A percentile compares a stretch with the other conserved stretches of the same genome.
Conservation (phyloP, 1,140 invertebrate species). For the Hypsibius dujardini region DNA sequence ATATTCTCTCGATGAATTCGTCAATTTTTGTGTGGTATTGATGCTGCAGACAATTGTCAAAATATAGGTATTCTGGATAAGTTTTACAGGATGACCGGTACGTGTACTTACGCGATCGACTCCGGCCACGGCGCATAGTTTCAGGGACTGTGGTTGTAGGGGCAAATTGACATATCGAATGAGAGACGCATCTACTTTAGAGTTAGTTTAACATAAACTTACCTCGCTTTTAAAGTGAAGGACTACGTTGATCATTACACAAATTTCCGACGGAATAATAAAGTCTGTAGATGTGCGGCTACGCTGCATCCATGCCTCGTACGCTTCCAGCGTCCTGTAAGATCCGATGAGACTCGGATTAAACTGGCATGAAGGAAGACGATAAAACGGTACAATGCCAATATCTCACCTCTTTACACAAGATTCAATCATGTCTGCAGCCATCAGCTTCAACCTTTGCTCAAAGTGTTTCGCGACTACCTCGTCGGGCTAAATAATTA, state of each 20-base stretch:
- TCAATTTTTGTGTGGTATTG: constrained; percentile 93
- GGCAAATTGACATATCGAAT: too few relatives aligned
- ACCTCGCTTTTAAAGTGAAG: constrained; percentile 42
- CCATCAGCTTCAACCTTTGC: constrained; percentile 90
- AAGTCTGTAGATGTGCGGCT: constrained; percentile 92
- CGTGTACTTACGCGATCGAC: constrained; percentile 68
- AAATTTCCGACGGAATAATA: constrained; percentile 89
- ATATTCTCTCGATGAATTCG: constrained; percentile 78
- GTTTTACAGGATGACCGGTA: background rate
- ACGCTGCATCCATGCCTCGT: constrained; percentile 83
- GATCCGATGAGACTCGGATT: constrained; percentile 12
- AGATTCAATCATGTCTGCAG: constrained; percentile 96
- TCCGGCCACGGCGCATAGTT: constrained; percentile 84
- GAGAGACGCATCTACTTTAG: too few relatives aligned
- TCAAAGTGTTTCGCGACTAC: constrained; percentile 92
- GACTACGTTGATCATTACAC: constrained; percentile 98
- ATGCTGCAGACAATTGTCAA: constrained; percentile 46
- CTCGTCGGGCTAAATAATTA: too few relatives aligned
- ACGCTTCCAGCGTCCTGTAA: constrained; percentile 40
- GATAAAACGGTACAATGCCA: constrained; percentile 20
- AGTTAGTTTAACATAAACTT: too few relatives aligned
- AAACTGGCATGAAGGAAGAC: constrained; percentile 20
- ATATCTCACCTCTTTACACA: constrained; percentile 64
- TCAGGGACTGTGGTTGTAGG: constrained; percentile 76
- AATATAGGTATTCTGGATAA: background rate